Percentiles rank a stretch among this genome's conserved stretches.
Conservation (phyloP, 1,140 invertebrate species). For the Trachelipus rathkii region DNA sequence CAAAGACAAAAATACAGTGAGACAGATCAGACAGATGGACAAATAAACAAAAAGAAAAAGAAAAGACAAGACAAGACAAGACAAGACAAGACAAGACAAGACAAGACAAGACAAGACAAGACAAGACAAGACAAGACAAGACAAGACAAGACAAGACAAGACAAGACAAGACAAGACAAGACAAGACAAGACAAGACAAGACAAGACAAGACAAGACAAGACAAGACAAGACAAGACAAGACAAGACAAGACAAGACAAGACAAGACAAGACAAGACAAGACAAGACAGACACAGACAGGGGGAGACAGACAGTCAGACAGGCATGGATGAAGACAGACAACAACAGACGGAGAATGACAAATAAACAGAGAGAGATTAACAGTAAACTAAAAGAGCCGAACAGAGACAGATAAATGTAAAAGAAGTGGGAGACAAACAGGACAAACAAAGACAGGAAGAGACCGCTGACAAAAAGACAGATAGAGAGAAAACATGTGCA, state of each 20-base stretch:
- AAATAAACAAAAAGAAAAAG: too few relatives aligned
- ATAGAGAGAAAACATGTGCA: too few relatives aligned
- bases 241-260: conserved; percentile 22
- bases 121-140: conserved; percentile 18
- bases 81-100: conserved; percentile 20
- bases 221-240: conserved; percentile 20
- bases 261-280: conserved; percentile 24
- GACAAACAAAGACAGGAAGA: conserved; percentile 7
- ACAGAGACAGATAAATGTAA: background rate
- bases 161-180: conserved; percentile 19
- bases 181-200: conserved; percentile 20
- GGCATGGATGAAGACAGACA: too few relatives aligned
- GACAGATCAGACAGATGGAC: background rate
- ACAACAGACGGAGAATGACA: too few relatives aligned
- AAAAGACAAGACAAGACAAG: conserved; percentile 20
- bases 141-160: conserved; percentile 20
- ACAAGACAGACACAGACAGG: too few relatives aligned
- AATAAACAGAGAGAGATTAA: background rate
- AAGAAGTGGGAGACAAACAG: background rate
- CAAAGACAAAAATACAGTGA: background rate
- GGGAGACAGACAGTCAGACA: too few relatives aligned
- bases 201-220: conserved; percentile 20
- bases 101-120: conserved; percentile 20
- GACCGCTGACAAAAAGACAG: too few relatives aligned
- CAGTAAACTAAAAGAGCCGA: background rate